A percentile compares a stretch with the other conserved stretches of the same genome.
phyloP scores from a whole-genome alignment of 64 coral and sea anemone species.

The Montipora foliosa region DNA sequence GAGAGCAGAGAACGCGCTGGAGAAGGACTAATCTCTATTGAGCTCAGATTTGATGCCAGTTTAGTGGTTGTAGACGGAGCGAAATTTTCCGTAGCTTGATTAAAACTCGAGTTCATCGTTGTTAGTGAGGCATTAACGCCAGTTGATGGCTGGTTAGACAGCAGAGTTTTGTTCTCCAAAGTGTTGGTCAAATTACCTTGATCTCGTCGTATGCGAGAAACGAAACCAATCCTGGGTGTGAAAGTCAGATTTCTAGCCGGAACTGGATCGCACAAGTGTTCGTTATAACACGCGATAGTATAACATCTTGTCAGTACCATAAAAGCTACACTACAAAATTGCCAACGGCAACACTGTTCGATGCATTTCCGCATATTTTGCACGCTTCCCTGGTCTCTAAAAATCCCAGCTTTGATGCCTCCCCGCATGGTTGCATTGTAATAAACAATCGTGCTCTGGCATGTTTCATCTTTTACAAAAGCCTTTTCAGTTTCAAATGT shows the following conservation, averaged over 20 bases:
- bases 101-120: neutral
- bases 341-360: slow-evolving; percentile 84
- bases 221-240: slow-evolving; percentile 73
- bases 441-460: slow-evolving; percentile 55
- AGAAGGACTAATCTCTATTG: neutral
- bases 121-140: neutral
- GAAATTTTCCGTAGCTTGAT: neutral
- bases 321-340: slow-evolving; percentile 87
- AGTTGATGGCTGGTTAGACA: neutral
- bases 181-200: slow-evolving; percentile 25
- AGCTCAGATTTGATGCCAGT: neutral
- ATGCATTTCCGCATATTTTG: slow-evolving; percentile 93
- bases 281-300: slow-evolving; percentile 78
- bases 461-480: slow-evolving; percentile 10
- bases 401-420: slow-evolving; percentile 84
- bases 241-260: slow-evolving; percentile 72
- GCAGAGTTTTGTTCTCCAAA: slow-evolving; percentile 5
- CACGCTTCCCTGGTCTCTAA: slow-evolving; percentile 83
- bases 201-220: slow-evolving; percentile 77
- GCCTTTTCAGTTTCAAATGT: neutral
- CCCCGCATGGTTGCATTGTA: slow-evolving; percentile 85
- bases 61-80: neutral
- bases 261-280: slow-evolving; percentile 64
- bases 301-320: slow-evolving; percentile 86
- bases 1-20: neutral